phyloP scores from a whole-genome alignment of 1,140 invertebrate species.

The Drosophila bocki region DNA sequence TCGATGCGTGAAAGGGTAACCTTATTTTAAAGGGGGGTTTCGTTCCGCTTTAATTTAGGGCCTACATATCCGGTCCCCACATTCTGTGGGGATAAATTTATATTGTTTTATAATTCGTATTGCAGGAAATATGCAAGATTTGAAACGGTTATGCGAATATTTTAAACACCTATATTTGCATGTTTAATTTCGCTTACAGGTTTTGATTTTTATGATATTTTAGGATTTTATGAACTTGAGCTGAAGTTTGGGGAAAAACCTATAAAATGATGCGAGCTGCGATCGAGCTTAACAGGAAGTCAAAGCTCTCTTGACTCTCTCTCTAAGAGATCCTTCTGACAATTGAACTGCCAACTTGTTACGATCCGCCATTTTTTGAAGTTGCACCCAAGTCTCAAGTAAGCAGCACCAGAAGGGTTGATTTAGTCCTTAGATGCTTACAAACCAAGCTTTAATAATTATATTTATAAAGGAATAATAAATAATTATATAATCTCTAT shows the following conservation, averaged over 20 bases:
- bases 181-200: background rate
- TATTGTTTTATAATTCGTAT: background rate
- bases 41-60: background rate
- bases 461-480: too few relatives aligned
- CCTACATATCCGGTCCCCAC: background rate
- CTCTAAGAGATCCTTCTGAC: background rate
- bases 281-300: background rate
- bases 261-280: background rate
- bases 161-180: background rate
- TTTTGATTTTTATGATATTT: background rate
- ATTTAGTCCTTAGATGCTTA: background rate
- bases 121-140: background rate
- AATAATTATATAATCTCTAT: background rate
- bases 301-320: too few relatives aligned
- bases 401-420: background rate
- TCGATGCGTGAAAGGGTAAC: slow-evolving; percentile 3
- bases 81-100: background rate
- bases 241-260: background rate
- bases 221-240: background rate
- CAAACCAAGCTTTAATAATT: too few relatives aligned
- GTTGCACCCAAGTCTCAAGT: background rate
- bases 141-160: background rate
- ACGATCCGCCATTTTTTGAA: too few relatives aligned
- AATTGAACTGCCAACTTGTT: background rate
- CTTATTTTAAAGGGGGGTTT: background rate